Base-by-base conservation (phyloP, 2,113 vertebrate species). In the Oncorhynchus nerka region DNA sequence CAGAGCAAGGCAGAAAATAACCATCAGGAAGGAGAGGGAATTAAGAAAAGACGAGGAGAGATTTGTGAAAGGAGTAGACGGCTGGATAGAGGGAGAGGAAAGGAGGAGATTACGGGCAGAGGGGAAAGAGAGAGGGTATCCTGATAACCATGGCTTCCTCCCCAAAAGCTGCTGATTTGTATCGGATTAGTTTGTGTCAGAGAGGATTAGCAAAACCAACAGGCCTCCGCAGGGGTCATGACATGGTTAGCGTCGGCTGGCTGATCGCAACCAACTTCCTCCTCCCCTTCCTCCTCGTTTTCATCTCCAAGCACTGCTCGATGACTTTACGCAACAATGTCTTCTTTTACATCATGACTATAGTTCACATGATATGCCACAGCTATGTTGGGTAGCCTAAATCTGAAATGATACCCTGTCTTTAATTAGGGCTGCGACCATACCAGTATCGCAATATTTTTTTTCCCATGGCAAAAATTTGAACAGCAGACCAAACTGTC, bases 151-250 rank as follows among this genome's bases (percentile, higher is more conserved):
- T 80, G 19, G 26, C 74, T 85, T 83, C 75, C 68, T 78, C 73
- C 76, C 61, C 26, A 4, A 59, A 83, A 76, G 67, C 75, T 19
- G 49, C 74, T 77, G 81, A 79, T 79, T 49, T 84, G 71, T 15
- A 67, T 57, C 68, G 84, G 82, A 86, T 88, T 87, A 83, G 45
- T 55, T 79, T 57, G 74, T 85, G 80, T 89, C 86, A 79, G 66
- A 70, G 82, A 73, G 81, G 79, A 87, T 90, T 85, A 88, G 81
- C 77, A 74, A 79, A 82, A 79, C 67, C 81, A 71, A 76, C 79
- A 62, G 55, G 68, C 51, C 59, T 70, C 70, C 13, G 48, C 32
- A 19, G 39, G 77, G 85, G 76, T 76, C 73, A 15, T 75, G 82
- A 85, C 78, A 81, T 76, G 32, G 78, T 85, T 83, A 75, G 74